Evolutionary conservation across 2,888 invertebrate genomes (phyloP).

Genomic region (Eristalinus sepulchralis): DNA sequence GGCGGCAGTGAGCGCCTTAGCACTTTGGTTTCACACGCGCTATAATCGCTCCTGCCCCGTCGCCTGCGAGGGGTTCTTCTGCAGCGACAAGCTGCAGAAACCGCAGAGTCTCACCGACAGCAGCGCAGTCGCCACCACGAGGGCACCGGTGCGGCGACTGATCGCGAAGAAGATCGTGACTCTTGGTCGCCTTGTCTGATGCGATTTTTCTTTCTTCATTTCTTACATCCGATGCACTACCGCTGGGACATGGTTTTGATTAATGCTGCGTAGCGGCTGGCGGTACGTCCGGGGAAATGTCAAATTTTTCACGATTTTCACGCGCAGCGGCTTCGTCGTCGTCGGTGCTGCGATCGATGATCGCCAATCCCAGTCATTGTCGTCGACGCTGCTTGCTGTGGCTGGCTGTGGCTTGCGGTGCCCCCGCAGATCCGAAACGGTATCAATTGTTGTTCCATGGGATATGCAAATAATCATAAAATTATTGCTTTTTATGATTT

Average conservation of each 20-base stretch:
- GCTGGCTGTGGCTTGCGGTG: neutral
- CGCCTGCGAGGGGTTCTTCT: constrained; percentile 6
- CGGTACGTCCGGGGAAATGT: constrained; percentile 51
- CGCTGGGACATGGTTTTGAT: constrained; percentile 59
- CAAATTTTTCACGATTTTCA: constrained; percentile 61
- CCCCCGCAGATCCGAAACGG: constrained; percentile 31
- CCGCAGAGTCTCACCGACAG: constrained; percentile 49
- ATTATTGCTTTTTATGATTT: constrained; percentile 58
- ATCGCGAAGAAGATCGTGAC: constrained; percentile 63
- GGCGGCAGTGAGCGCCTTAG: constrained; percentile 18
- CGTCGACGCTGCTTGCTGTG: constrained; percentile 10
- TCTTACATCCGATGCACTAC: neutral
- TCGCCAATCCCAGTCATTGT: neutral
- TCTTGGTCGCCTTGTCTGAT: constrained; percentile 48
- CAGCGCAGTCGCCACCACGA: neutral
- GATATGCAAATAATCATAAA: constrained; percentile 66
- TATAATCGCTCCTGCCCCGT: neutral
- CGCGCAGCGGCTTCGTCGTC: constrained; percentile 6
- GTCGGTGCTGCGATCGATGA: neutral
- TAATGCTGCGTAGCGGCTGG: constrained; percentile 56
- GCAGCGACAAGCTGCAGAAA: constrained; percentile 6
- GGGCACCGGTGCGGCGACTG: constrained; percentile 1
- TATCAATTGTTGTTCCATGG: constrained; percentile 59
- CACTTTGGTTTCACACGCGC: constrained; percentile 57
- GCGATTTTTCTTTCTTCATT: constrained; percentile 21